phyloP scores from a whole-genome alignment of 2,797 vertebrate genomes.

The Echiichthys vipera region DNA sequence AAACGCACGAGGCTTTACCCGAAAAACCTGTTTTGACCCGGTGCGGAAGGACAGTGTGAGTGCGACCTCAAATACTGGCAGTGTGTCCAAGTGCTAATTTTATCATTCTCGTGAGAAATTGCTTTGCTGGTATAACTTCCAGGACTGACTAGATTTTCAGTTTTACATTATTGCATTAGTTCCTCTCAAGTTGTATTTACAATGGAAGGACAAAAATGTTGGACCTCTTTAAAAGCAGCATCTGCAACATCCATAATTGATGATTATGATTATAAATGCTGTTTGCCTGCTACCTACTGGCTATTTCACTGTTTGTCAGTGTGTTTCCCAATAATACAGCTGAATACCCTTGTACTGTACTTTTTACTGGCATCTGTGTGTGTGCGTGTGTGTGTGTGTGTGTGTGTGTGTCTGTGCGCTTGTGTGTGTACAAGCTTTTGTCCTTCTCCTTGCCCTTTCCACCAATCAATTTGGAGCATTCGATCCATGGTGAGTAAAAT shows the following conservation, averaged over 20 bases:
- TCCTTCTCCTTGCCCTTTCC: constrained; percentile 44
- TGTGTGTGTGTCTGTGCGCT: background rate
- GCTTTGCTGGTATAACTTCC: background rate
- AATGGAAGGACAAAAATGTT: background rate
- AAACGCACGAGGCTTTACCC: too few species aligned
- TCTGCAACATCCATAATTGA: constrained; percentile 19
- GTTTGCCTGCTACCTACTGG: background rate
- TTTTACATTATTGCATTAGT: too few species aligned
- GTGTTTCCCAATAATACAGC: too few species aligned
- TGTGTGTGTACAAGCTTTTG: constrained; percentile 14
- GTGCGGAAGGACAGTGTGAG: too few species aligned
- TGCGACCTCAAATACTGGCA: background rate
- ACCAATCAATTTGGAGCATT: constrained; percentile 47
- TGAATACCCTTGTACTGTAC: too few species aligned
- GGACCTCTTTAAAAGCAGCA: background rate
- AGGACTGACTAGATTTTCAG: background rate
- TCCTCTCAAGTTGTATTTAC: background rate
- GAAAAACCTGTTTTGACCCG: too few species aligned
- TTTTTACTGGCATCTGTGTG: background rate
- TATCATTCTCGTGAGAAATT: background rate
- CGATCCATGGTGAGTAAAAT: constrained; percentile 43
- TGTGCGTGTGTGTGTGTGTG: constrained; percentile 9
- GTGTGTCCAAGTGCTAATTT: background rate
- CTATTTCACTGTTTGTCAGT: background rate
- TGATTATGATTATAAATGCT: background rate